Conservation (phyloP, 1,140 invertebrate species). For the Tyrophagus putrescentiae region DNA sequence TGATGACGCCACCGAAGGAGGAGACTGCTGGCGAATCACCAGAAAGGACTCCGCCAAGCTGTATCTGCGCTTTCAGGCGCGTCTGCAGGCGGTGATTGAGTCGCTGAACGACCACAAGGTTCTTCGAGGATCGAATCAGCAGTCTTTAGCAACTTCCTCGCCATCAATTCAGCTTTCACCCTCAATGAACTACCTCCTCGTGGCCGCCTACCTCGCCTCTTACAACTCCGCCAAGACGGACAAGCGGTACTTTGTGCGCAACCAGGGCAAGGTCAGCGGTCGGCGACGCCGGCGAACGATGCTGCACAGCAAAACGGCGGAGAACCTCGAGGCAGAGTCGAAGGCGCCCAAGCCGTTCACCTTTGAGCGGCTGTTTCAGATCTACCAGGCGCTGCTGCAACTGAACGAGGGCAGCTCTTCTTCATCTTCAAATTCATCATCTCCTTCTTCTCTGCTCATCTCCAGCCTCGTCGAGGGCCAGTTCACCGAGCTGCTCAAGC, state of each 20-base stretch:
- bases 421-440: background rate
- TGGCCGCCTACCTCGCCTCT: constrained; percentile 74
- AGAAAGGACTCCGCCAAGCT: background rate
- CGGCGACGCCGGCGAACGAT: background rate
- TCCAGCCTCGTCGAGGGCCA: background rate
- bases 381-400: constrained; percentile 15
- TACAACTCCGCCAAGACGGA: constrained; percentile 74
- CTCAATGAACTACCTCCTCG: constrained; percentile 70
- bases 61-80: constrained; percentile 13
- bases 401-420: background rate
- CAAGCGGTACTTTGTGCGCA: constrained; percentile 42
- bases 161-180: constrained; percentile 50
- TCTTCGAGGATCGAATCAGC: background rate
- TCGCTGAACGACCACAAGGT: background rate
- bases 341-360: constrained; percentile 6
- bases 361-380: constrained; percentile 16
- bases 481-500: background rate
- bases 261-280: background rate
- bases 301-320: no score
- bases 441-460: background rate
- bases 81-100: background rate
- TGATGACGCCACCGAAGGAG: no score
- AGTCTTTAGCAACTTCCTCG: no score
- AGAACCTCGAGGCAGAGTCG: background rate
- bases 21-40: no score